These are phyloP conservation scores for Dinomys branickii DNA, from an alignment of 2,113 vertebrate species.

Conservation along the genomic window DNA sequence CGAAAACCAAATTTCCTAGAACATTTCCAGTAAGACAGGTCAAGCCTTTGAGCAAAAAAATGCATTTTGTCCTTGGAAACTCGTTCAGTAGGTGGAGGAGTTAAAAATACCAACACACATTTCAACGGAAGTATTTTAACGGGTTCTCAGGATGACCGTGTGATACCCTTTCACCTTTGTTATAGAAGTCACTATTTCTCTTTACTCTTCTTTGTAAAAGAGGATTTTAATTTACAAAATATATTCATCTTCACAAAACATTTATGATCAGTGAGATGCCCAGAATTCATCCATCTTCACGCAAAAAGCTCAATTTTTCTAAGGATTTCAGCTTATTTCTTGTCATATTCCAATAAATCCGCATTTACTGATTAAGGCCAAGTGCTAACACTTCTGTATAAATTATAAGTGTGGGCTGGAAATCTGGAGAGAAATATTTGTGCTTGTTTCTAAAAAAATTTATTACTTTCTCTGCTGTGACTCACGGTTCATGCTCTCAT, in stretches of 20 bases:
- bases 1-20: background rate
- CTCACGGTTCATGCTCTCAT: background rate
- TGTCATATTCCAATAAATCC: background rate
- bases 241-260: background rate
- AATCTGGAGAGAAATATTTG: background rate
- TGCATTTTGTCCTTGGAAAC: background rate
- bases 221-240: background rate
- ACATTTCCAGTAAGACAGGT: background rate
- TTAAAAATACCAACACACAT: background rate
- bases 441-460: background rate
- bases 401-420: background rate
- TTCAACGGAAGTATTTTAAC: constrained; percentile 14
- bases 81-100: background rate
- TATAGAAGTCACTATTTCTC: background rate
- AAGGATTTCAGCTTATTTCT: background rate
- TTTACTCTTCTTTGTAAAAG: background rate
- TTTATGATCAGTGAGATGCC: background rate
- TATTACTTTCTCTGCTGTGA: background rate
- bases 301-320: background rate
- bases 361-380: background rate
- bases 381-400: background rate
- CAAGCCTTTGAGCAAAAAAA: background rate
- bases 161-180: background rate
- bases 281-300: background rate
- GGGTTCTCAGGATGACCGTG: background rate